Evolutionary conservation across 1,140 invertebrate genomes (phyloP).

Genomic region (Drosophila burlai): DNA sequence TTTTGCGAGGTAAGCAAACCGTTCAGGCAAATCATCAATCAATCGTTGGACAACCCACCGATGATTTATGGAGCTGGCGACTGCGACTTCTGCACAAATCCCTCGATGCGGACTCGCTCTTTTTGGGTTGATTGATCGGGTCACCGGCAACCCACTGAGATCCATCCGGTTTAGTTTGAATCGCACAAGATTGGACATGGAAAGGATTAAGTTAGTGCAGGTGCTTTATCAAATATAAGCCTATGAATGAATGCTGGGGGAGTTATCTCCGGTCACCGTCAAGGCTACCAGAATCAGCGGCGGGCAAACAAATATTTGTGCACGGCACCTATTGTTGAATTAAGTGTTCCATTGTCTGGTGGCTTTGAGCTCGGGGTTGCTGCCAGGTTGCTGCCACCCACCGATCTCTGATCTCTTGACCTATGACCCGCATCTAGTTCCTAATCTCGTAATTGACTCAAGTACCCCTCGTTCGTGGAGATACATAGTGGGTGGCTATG

Average conservation of each 20-base stretch:
- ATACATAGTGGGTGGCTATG: background rate
- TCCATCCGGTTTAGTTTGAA: background rate
- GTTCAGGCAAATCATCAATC: slow-evolving; percentile 11
- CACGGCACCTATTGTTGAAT: slow-evolving; percentile 19
- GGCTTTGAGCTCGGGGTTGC: slow-evolving; percentile 9
- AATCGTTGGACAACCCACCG: slow-evolving; percentile 7
- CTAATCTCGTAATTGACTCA: background rate
- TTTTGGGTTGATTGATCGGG: slow-evolving; percentile 4
- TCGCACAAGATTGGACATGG: background rate
- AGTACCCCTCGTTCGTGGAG: background rate
- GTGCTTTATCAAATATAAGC: background rate
- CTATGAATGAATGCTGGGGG: too few relatives aligned
- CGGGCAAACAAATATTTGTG: slow-evolving; percentile 23
- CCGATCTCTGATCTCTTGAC: background rate
- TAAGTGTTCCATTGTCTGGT: slow-evolving; percentile 31
- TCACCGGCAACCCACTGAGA: background rate
- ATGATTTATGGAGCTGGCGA: slow-evolving; percentile 13
- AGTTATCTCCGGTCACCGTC: background rate
- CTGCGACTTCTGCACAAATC: slow-evolving; percentile 25
- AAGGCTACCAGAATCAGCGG: background rate
- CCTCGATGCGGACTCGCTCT: background rate
- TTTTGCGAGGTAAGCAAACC: background rate
- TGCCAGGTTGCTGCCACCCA: too few relatives aligned
- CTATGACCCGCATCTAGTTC: background rate
- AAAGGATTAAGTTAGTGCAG: slow-evolving; percentile 2